Conservation (phyloP, 2,113 vertebrate species). For the Eublepharis macularius region DNA sequence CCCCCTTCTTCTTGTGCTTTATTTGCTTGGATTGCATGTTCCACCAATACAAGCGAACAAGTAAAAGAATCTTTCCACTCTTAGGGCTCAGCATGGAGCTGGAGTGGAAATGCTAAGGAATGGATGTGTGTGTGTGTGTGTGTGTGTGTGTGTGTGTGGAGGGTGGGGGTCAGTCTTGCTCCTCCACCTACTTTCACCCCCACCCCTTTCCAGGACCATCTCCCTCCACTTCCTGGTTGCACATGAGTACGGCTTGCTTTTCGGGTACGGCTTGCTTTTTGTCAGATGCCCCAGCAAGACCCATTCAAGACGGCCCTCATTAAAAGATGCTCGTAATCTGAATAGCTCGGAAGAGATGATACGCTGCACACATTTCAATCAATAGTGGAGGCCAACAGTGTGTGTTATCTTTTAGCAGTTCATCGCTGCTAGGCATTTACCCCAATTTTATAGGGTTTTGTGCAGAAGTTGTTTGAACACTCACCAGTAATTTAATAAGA, state of each 20-base stretch:
- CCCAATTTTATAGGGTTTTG: not conserved
- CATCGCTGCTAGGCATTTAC: not conserved
- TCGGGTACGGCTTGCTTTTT: too few species aligned
- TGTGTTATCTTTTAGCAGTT: too few species aligned
- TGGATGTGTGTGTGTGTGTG: too few species aligned
- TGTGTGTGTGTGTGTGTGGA: too few species aligned
- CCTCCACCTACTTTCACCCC: not conserved
- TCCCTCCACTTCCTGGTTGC: not conserved
- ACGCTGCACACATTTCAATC: not conserved
- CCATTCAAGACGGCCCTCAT: not conserved
- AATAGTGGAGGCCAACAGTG: not conserved
- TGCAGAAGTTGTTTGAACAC: not conserved
- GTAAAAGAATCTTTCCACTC: not conserved
- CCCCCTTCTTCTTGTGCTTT: not conserved
- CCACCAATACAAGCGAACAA: not conserved
- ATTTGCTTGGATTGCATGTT: not conserved
- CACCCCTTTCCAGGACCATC: too few species aligned
- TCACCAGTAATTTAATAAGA: not conserved
- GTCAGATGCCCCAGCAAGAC: not conserved
- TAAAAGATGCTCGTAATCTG: not conserved
- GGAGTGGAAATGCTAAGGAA: not conserved
- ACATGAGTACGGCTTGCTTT: too few species aligned
- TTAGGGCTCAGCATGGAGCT: not conserved
- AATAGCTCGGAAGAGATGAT: not conserved
- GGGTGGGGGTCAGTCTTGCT: too few species aligned